Base-by-base conservation (phyloP, 37 sponge, comb jelly and placozoan genomes). In the Hormiphora californensis region DNA sequence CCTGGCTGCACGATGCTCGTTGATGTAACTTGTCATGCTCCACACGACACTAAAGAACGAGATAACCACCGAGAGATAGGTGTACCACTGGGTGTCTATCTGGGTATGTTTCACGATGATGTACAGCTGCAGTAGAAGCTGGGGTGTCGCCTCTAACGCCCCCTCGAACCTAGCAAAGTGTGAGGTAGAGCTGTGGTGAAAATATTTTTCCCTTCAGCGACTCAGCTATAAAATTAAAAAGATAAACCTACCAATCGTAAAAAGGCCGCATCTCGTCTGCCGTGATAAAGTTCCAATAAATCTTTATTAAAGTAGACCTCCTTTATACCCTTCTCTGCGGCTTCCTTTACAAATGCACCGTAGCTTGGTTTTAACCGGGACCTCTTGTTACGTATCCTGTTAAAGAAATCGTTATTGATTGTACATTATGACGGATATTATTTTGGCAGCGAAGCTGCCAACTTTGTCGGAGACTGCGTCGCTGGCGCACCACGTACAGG, bases 11-110 rank as follows among this genome's bases (percentile, higher is more conserved):
- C 67, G 67, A 19, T 65, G 67, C 37, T 65, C 67, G 67, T 65
- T 36, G 3, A 65, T 65, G 67, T 65, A 65, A 19, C 67, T 65
- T 15, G 67, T 65, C 67, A 65, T 65, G 36, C 67, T 65, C 67
- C 67, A 65, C 17, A 65, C 67, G 36, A 65, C 67, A 32, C 67
- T 65, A 17, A 19, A 28, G 36, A 65, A 65, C 8, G 38, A 36
- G 67, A 65, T 28, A 28, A 31, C 67, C 5, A 65, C 67, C 33
- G 67, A 65, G 37, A 65, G 37, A 19, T 65, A 65, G 67, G 67
- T 65, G 67, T 36, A 65, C 37, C 37, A 32, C 38, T 4, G 7
- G 28, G 67, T 65, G 2, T 12, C 28, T 19, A 17, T 36, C 37
- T 7, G 34, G 21, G 67, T 65, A 38, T 65, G 28, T 7, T 32